Evolutionary conservation across 2,113 vertebrate genomes (phyloP).

Genomic region (Brienomyrus longianalis): DNA sequence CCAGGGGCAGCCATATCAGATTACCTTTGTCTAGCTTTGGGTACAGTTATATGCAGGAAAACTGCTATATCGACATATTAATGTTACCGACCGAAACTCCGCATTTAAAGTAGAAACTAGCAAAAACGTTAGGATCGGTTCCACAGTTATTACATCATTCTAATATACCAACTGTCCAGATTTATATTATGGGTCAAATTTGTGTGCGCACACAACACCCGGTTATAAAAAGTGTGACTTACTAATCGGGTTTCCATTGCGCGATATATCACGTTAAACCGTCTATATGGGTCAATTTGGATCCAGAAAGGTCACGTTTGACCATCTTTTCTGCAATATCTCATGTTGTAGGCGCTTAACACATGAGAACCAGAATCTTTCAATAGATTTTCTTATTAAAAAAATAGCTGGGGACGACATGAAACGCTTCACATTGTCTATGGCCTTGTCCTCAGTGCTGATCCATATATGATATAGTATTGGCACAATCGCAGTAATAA

Average conservation of each 20-base stretch:
- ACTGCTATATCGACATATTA: background rate
- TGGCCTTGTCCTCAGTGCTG: background rate
- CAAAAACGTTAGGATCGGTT: background rate
- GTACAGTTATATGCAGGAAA: slow-evolving; percentile 26
- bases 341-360: background rate
- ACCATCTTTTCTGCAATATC: background rate
- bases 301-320: background rate
- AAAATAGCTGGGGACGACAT: background rate
- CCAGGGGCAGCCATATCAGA: slow-evolving; percentile 50
- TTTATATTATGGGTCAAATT: background rate
- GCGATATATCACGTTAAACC: background rate
- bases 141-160: background rate
- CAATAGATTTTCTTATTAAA: background rate
- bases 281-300: background rate
- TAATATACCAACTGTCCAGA: background rate
- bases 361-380: background rate
- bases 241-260: background rate
- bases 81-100: background rate
- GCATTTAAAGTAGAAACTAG: background rate
- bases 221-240: background rate
- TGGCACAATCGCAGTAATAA: background rate
- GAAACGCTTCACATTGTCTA: background rate
- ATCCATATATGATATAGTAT: too few relatives aligned
- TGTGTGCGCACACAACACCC: background rate
- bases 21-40: slow-evolving; percentile 60